Conservation (phyloP, 2,888 invertebrate genomes). For the Lasioglossum zephyrum region DNA sequence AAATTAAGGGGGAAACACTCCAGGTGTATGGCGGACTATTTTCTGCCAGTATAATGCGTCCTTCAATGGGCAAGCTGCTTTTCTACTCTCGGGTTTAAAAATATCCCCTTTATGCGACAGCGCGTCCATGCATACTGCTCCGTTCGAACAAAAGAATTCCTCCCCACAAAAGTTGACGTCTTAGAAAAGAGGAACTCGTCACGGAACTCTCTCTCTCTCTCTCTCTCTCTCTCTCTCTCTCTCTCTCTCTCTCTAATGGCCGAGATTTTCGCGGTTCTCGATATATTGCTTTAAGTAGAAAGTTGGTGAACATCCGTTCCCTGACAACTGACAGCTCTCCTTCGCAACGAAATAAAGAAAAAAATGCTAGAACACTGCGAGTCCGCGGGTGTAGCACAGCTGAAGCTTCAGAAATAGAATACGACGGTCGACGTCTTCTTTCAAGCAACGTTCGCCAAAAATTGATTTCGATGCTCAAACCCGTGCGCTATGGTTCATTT, state of each 20-base stretch:
- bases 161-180: conserved; percentile 60
- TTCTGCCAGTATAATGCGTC: conserved; percentile 63
- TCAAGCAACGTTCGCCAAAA: neutral
- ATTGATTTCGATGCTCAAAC: neutral
- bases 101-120: conserved; percentile 64
- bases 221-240: too few relatives aligned
- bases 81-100: conserved; percentile 58
- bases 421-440: neutral
- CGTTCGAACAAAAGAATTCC: conserved; percentile 64
- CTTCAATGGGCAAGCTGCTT: conserved; percentile 61
- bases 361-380: neutral
- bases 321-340: conserved; percentile 40
- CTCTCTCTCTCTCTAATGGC: too few relatives aligned
- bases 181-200: conserved; percentile 60
- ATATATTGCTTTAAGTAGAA: conserved; percentile 73
- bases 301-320: conserved; percentile 64
- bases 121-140: conserved; percentile 56
- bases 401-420: neutral
- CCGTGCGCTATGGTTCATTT: neutral
- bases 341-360: neutral
- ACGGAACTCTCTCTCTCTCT: too few relatives aligned
- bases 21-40: conserved; percentile 62
- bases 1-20: conserved; percentile 60
- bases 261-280: conserved; percentile 67
- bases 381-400: conserved; percentile 9